These are phyloP conservation scores for Protomyctophum bolini DNA, from an alignment of 2,113 vertebrate genomes.

Conservation along the genomic window DNA sequence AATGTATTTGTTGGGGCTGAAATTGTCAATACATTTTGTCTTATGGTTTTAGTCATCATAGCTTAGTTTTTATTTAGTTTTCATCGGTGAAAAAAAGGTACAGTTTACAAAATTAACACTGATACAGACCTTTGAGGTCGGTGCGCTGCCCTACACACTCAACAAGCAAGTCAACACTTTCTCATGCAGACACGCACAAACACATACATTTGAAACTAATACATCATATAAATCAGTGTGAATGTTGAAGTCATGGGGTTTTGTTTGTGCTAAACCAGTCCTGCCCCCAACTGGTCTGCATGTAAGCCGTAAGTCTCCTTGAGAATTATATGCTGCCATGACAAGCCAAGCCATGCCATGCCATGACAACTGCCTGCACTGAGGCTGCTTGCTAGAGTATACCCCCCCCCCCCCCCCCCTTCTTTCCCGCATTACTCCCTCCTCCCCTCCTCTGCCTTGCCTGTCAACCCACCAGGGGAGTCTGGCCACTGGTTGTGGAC, in stretches of 20 bases:
- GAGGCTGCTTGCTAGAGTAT: constrained; percentile 56
- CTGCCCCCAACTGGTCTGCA: constrained; percentile 10
- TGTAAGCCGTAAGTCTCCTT: neutral
- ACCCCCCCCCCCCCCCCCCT: constrained; percentile 22
- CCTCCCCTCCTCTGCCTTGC: constrained; percentile 34
- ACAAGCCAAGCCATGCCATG: constrained; percentile 35
- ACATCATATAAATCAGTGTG: neutral
- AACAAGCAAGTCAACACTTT: no score
- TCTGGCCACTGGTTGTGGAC: no score
- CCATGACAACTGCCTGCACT: constrained; percentile 46
- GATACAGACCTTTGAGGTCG: neutral
- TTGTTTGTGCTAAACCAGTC: constrained; percentile 49
- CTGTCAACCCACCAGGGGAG: constrained; percentile 43
- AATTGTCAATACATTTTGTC: no score
- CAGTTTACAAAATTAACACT: no score
- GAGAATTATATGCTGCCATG: constrained; percentile 46
- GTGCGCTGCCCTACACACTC: no score
- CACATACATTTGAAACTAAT: neutral
- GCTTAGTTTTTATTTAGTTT: no score
- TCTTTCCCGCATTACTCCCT: neutral
- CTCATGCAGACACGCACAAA: neutral
- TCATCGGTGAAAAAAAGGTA: no score
- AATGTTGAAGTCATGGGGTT: neutral
- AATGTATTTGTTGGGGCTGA: no score
- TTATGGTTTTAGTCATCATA: no score